Conservation (phyloP, 2,888 invertebrate genomes). For the Tillus elongatus region DNA sequence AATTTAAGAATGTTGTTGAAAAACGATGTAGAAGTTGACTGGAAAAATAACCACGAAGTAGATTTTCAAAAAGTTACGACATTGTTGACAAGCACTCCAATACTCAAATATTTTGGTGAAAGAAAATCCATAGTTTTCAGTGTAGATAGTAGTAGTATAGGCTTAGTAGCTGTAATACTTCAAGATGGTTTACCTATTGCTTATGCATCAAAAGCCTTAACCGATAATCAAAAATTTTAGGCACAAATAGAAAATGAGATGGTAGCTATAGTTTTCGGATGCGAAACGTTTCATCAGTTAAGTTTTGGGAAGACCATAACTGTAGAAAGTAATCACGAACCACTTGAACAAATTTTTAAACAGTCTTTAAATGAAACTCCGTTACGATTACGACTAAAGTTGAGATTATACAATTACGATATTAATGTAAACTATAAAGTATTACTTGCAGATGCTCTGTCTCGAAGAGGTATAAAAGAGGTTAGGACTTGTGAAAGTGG, state of each 20-base stretch:
- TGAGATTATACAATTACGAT: no score
- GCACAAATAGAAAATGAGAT: conserved; percentile 37
- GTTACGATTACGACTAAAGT: no score
- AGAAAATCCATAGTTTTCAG: conserved; percentile 15
- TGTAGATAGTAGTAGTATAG: conserved; percentile 25
- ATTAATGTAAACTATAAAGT: no score
- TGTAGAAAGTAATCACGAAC: no score
- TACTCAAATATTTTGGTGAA: conserved; percentile 28
- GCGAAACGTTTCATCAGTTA: conserved; percentile 31
- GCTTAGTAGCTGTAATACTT: conserved; percentile 21
- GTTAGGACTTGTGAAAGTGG: no score
- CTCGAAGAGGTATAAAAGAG: no score
- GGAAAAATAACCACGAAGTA: conserved; percentile 19
- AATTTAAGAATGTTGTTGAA: conserved; percentile 19
- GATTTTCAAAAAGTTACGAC: conserved; percentile 23
- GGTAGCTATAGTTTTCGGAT: conserved; percentile 30
- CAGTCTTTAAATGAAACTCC: no score
- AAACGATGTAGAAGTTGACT: conserved; percentile 15
- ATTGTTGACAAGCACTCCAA: conserved; percentile 22
- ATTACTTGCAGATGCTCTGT: no score
- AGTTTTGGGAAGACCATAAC: no score
- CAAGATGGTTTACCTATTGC: conserved; percentile 27
- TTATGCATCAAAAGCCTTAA: conserved; percentile 31
- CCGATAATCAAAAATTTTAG: conserved; percentile 29
- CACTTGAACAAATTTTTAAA: no score